Evolutionary conservation across 2,888 invertebrate species (phyloP).

Genomic region (Yponomeuta plumbellus): DNA sequence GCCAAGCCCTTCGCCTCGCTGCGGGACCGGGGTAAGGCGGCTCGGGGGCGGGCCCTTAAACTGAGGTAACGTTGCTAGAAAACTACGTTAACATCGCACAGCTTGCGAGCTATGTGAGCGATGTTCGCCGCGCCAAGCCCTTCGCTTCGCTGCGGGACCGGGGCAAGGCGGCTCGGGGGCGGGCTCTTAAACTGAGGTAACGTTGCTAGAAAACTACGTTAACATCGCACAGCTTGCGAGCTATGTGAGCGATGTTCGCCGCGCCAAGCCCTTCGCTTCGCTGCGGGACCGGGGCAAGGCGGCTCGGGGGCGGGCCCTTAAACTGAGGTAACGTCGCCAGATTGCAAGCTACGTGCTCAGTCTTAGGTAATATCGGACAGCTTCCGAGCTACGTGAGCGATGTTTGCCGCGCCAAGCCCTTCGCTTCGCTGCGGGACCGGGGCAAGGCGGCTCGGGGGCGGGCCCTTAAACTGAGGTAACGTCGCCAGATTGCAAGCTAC

Average conservation of each 20-base stretch:
- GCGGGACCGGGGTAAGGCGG: conserved; percentile 56
- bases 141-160: conserved; percentile 79
- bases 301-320: conserved; percentile 55
- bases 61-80: too few relatives aligned
- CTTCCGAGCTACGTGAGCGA: too few relatives aligned
- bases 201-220: too few relatives aligned
- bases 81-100: conserved; percentile 29
- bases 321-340: too few relatives aligned
- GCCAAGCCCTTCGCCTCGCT: conserved; percentile 78
- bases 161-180: conserved; percentile 53
- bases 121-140: conserved; percentile 34
- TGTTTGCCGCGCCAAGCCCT: too few relatives aligned
- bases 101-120: background rate
- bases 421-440: too few relatives aligned
- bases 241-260: too few relatives aligned
- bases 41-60: conserved; percentile 57
- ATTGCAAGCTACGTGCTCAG: background rate
- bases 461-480: background rate
- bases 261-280: conserved; percentile 76
- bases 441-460: conserved; percentile 56
- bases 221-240: conserved; percentile 16
- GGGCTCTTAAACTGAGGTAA: conserved; percentile 62
- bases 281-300: conserved; percentile 61
- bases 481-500: too few relatives aligned
- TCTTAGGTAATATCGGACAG: too few relatives aligned